Base-by-base conservation (phyloP, 2,888 invertebrate genomes). In the Lycaena phlaeas region DNA sequence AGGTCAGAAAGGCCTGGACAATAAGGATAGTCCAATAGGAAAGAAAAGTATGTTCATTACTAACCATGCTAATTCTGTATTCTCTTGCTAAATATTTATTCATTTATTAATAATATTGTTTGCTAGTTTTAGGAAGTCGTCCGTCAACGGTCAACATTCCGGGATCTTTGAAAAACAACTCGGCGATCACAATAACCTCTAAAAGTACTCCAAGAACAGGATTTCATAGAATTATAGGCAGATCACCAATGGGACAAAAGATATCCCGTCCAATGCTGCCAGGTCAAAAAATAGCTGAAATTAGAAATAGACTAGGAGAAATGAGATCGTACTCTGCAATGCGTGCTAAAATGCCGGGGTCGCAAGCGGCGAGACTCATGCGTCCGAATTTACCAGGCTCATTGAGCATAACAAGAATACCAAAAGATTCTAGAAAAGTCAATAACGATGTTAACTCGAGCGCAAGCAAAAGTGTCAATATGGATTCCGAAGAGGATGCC, bases 181-280 rank as follows among this genome's bases (percentile, higher is more conserved):
- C 88, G 0, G 86, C 88, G 1, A 85, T 88, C 14, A 87, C 89
- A 1, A 87, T 87, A 7, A 84, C 87, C 25, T 87, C 88, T 1
- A 86, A 86, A 57, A 64, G 66, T 4, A 72, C 68, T 0, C 69
- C 70, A 0, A 64, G 79, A 36, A 71, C 74, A 9, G 73, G 68
- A 9, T 66, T 64, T 42, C 77, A 78, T 42, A 68, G 82, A 56
- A 59, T 81, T 14, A 51, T 79, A 27, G 51, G 60, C 3, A 62
- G 85, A 43, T 81, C 82, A 6, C 61, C 72, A 11, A 61, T 79
- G 48, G 66, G 70, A 2, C 67, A 65, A 18, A 72, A 75, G 59
- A 59, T 78, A 40, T 43, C 58, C 0, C 61, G 85, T 42, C 74
- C 76, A 0, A 50, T 79, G 53, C 45, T 74, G 6, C 70, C 77